Evolutionary conservation across 2,113 vertebrate species (phyloP), one percentile per base, ranked within the genome.

Genomic region (Pelmatolapia mariae): DNA sequence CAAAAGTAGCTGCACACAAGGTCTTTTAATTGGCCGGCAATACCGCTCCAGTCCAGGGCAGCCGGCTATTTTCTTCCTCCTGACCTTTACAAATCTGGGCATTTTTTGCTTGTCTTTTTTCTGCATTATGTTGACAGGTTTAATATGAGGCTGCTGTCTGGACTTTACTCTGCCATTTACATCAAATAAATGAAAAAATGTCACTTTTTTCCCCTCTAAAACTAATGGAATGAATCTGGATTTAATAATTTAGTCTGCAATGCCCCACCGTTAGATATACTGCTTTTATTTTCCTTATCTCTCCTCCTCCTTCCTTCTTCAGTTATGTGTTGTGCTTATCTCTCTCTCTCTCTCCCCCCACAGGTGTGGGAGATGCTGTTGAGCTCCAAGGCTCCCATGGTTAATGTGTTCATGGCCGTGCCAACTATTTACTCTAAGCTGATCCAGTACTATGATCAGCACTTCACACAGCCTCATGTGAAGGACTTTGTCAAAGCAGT

Each of bases 331-430:
- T 86, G 36, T 80, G 24, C 81, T 87, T 84, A 53, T 86, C 79
- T 87, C 19, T 15, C 18, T 24, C 8, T 80, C 71, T 40, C 7
- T 86, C 68, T 84, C 11, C 45, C 10, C 73, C 18, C 73, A 78
- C 53, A 99, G 99, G 98, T 99, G 57, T 99, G 98, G 99, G 96
- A 99, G 88, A 96, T 91, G 92, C 92, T 99, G 57, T 88, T 36
- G 84, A 96, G 29, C 84, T 93, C 94, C 82, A 91, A 87, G 86
- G 86, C 92, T 54, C 97, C 97, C 1, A 83, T 91, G 76, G 87
- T 99, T 73, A 99, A 91, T 1, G 93, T 99, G 11, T 99, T 99
- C 88, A 99, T 99, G 99, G 98, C 98, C 1, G 98, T 99, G 87
- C 99, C 99, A 45, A 99, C 98, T 3, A 96, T 99, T 88, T 99